Base-by-base conservation (phyloP, 2,113 vertebrate genomes). In the Urocynchramus pylzowi region DNA sequence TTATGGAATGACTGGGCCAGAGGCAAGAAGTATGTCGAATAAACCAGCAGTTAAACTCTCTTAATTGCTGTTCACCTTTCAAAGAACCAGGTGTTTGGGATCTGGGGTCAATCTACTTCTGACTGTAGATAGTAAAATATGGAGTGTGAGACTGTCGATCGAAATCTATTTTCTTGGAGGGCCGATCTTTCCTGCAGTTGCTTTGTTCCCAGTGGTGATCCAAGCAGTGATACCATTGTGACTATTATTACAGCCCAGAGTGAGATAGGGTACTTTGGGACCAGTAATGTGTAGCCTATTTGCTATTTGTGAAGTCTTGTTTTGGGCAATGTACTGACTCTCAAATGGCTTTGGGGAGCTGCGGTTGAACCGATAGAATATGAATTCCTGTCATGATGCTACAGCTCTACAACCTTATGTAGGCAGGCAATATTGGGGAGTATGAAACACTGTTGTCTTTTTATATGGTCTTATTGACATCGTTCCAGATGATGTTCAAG, bases 41-140 rank as follows among this genome's bases (percentile, higher is more conserved):
- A 80, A 97, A 63, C 28, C 53, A 67, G 41, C 49, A 79, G 50
- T 79, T 84, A 76, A 89, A 78, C 67, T 35, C 30, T 84, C 42
- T 70, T 89, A 92, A 6, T 60, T 82, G 47, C 33, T 83, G 15
- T n/a, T 78, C 61, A 10, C 41, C 23, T 93, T 86, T 78, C 37
- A 81, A 67, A 63, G 59, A 84, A 76, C 7, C 5, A 24, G 31
- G 17, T 90, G 23, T n/a, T 73, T n/a, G 41, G 19, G 3, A 5
- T 39, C 60, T 73, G 42, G 31, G 14, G 13, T 69, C 49, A 31
- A 54, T 91, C 17, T 16, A 6, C 13, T 90, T 63, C 37, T 79
- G 44, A 35, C 26, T 79, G 60, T 74, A 44, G 27, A 23, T 11
- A 54, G 11, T 47, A 70, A 68, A 79, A 56, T 16, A 47, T 0